Conservation (phyloP, 2,888 invertebrate species). For the Drepana falcataria region DNA sequence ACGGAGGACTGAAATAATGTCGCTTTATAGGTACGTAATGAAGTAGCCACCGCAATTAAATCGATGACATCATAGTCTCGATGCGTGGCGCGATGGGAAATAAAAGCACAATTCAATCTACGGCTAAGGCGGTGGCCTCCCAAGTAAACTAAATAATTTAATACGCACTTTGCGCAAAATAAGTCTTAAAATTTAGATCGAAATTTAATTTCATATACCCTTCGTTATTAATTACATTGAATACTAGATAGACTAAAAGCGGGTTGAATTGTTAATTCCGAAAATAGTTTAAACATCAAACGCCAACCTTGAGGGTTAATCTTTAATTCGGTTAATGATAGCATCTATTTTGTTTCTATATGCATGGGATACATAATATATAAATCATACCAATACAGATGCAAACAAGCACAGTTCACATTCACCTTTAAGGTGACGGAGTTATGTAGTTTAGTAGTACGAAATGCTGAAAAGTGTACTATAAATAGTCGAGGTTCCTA, state of each 20-base stretch:
- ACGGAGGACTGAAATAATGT: slow-evolving; percentile 46
- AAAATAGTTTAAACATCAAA: neutral
- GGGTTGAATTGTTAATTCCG: neutral
- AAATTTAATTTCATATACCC: too few relatives aligned
- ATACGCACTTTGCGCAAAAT: neutral
- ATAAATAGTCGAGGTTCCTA: too few relatives aligned
- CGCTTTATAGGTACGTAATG: slow-evolving; percentile 58
- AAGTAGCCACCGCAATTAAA: slow-evolving; percentile 66
- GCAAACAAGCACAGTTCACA: too few relatives aligned
- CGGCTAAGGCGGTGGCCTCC: slow-evolving; percentile 13
- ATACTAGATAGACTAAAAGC: too few relatives aligned
- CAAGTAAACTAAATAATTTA: slow-evolving; percentile 21
- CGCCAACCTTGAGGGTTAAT: neutral
- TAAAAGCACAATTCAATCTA: slow-evolving; percentile 69
- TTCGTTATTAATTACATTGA: too few relatives aligned
- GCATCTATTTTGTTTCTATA: neutral
- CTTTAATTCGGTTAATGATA: neutral
- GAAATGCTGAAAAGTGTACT: too few relatives aligned
- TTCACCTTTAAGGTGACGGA: too few relatives aligned
- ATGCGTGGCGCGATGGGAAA: slow-evolving; percentile 56
- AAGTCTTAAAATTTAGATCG: too few relatives aligned
- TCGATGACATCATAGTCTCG: slow-evolving; percentile 67
- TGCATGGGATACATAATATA: neutral
- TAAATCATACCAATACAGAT: too few relatives aligned
- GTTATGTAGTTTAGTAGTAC: too few relatives aligned